Percentiles rank a stretch among this genome's conserved stretches.
Conservation (phyloP, 2,888 invertebrate genomes). For the Biston stratarius region DNA sequence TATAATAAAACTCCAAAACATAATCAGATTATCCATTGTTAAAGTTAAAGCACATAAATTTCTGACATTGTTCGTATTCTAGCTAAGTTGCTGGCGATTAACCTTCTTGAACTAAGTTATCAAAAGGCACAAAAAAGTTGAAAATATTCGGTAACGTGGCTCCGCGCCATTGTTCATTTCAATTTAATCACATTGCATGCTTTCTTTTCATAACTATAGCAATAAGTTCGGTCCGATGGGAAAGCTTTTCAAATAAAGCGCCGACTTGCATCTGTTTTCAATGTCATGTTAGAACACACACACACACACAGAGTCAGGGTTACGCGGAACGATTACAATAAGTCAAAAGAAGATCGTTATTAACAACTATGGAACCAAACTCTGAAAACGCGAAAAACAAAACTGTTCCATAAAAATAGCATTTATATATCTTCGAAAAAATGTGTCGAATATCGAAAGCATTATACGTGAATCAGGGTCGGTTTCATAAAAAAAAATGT, state of each 20-base stretch:
- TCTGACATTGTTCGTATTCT: constrained; percentile 26
- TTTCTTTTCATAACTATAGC: constrained; percentile 24
- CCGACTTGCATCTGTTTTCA: constrained; percentile 40
- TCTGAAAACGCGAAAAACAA: no score
- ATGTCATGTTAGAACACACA: constrained; percentile 1
- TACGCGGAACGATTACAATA: no score
- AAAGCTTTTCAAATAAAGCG: constrained; percentile 36
- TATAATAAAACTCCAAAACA: constrained; percentile 20
- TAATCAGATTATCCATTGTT: constrained; percentile 26
- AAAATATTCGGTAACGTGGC: constrained; percentile 7
- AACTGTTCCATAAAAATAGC: no score
- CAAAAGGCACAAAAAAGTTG: constrained; percentile 30
- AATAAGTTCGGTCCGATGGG: constrained; percentile 26
- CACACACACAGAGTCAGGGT: no score
- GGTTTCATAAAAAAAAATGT: no score
- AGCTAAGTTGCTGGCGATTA: constrained; percentile 15
- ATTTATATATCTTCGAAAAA: no score
- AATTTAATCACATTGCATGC: constrained; percentile 31
- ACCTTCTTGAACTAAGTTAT: constrained; percentile 28
- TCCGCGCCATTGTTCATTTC: constrained; percentile 19
- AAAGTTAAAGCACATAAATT: constrained; percentile 22
- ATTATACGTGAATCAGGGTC: no score
- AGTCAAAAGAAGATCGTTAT: no score
- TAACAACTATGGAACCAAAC: no score
- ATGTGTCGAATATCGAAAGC: no score